Percentiles rank a stretch among this genome's conserved stretches.
These are phyloP conservation scores for Punctoribates punctum DNA, from an alignment of 2,888 invertebrate genomes.

Conservation along the genomic window DNA sequence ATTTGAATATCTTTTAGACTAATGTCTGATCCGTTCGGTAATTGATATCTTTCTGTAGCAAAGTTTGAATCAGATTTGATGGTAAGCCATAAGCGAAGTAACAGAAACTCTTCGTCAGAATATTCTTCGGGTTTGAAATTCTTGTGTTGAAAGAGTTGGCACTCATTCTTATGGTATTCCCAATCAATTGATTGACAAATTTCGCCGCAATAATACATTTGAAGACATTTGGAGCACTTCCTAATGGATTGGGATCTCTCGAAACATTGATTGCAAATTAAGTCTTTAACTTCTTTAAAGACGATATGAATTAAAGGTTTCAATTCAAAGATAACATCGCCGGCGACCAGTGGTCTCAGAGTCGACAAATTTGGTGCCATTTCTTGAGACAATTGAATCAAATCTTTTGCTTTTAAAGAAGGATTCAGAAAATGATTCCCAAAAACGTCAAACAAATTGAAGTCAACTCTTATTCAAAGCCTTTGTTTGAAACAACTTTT, in stretches of 20 bases:
- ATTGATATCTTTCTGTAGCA: background rate
- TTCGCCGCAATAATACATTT: background rate
- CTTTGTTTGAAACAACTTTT: too few relatives aligned
- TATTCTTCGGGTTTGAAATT: too few relatives aligned
- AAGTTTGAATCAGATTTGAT: background rate
- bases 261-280: background rate
- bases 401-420: too few relatives aligned
- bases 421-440: too few relatives aligned
- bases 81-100: background rate
- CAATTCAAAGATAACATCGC: background rate
- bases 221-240: background rate
- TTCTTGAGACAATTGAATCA: too few relatives aligned
- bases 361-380: too few relatives aligned
- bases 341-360: too few relatives aligned
- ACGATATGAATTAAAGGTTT: background rate
- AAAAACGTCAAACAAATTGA: too few relatives aligned
- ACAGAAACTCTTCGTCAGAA: too few relatives aligned
- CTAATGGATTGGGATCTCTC: background rate
- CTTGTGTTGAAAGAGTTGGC: background rate
- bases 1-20: background rate
- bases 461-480: too few relatives aligned
- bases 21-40: constrained; percentile 4
- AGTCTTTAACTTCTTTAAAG: background rate
- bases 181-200: background rate
- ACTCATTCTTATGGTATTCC: constrained; percentile 18